Evolutionary conservation across 2,113 vertebrate species (phyloP).

Genomic region (Oryzias celebensis): DNA sequence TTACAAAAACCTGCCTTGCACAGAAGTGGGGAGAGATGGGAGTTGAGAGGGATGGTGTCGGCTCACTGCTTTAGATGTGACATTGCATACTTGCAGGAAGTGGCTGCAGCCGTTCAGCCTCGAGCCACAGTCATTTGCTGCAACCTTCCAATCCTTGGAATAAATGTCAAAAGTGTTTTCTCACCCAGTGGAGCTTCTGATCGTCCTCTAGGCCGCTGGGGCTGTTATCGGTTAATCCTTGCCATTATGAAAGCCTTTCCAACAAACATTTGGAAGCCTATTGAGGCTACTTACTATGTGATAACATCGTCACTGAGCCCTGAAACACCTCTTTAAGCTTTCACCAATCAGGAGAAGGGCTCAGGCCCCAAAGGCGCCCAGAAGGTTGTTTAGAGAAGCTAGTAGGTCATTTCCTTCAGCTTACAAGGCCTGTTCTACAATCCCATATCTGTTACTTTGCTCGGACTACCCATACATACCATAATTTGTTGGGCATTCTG

Average conservation of each 20-base stretch:
- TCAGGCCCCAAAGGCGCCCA: constrained; percentile 56
- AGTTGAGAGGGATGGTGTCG: constrained; percentile 23
- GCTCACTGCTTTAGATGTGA: constrained; percentile 20
- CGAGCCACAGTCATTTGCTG: constrained; percentile 9
- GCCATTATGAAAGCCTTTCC: constrained; percentile 77
- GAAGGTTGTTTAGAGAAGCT: constrained; percentile 74
- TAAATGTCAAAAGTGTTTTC: constrained; percentile 30
- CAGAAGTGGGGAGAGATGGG: constrained; percentile 48
- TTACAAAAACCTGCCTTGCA: constrained; percentile 73
- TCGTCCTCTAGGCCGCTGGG: constrained; percentile 35
- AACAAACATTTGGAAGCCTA: constrained; percentile 80
- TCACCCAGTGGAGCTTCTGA: constrained; percentile 55
- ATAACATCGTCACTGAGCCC: constrained; percentile 78
- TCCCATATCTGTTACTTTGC: constrained; percentile 32
- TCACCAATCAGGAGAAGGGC: constrained; percentile 69
- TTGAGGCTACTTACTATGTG: constrained; percentile 77
- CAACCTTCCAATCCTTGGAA: constrained; percentile 18
- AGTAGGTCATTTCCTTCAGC: constrained; percentile 72
- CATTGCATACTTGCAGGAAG: constrained; percentile 15
- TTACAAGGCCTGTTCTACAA: constrained; percentile 48
- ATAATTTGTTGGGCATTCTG: constrained; percentile 19
- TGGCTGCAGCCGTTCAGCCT: background rate
- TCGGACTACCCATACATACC: constrained; percentile 23
- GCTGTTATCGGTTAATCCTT: constrained; percentile 76
- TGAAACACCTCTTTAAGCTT: constrained; percentile 74